phyloP scores from a whole-genome alignment of 2,888 invertebrate species.

The Eretmocerus hayati region DNA sequence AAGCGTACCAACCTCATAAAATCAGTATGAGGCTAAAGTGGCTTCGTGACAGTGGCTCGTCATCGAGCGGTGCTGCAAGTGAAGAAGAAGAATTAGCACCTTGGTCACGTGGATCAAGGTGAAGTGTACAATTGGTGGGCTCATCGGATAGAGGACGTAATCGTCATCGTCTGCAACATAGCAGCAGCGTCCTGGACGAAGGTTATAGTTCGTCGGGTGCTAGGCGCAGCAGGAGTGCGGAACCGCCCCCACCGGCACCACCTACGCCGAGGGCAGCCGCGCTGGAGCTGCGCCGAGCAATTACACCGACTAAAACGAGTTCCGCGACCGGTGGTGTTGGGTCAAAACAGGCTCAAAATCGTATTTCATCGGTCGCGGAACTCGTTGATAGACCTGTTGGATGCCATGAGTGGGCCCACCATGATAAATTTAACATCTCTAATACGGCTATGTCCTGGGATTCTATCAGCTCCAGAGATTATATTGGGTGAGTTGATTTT shows the following conservation, averaged over 20 bases:
- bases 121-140: too few relatives aligned
- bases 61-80: too few relatives aligned
- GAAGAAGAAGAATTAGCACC: too few relatives aligned
- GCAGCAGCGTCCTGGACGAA: slow-evolving; percentile 8
- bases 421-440: slow-evolving; percentile 26
- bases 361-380: slow-evolving; percentile 19
- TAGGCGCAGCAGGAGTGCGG: slow-evolving; percentile 1
- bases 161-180: not conserved
- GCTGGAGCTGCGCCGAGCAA: slow-evolving; percentile 10
- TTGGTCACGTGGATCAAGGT: too few relatives aligned
- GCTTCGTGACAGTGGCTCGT: too few relatives aligned
- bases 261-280: not conserved
- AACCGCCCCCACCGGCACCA: not conserved
- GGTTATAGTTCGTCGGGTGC: too few relatives aligned
- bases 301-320: slow-evolving; percentile 12
- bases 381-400: slow-evolving; percentile 12
- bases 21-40: too few relatives aligned
- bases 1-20: too few relatives aligned
- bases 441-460: slow-evolving; percentile 72
- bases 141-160: slow-evolving; percentile 12
- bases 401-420: slow-evolving; percentile 21
- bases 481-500: slow-evolving; percentile 58
- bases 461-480: slow-evolving; percentile 74
- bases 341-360: slow-evolving; percentile 4
- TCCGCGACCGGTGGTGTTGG: slow-evolving; percentile 2